phyloP scores from a whole-genome alignment of 2,888 invertebrate species.

The Conus canariensis region DNA sequence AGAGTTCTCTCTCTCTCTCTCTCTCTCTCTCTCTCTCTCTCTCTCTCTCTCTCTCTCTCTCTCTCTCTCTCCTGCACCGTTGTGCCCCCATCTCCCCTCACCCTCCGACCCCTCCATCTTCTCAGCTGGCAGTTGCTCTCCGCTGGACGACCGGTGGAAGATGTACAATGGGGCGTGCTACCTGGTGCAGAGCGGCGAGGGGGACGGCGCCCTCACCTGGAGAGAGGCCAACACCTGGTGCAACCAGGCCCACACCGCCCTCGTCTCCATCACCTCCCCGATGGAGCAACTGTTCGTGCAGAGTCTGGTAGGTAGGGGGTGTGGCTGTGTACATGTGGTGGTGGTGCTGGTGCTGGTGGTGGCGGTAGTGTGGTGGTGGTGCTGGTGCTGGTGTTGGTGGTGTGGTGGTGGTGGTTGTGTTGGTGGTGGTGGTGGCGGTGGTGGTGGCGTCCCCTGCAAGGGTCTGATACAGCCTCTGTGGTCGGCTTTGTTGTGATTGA shows the following conservation, averaged over 20 bases:
- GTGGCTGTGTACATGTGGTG: neutral
- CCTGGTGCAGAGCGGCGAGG: slow-evolving; percentile 34
- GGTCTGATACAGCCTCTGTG: no score
- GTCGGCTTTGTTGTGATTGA: no score
- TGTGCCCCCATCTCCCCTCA: neutral
- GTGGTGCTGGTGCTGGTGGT: neutral
- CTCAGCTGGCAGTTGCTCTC: slow-evolving; percentile 43
- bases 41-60: slow-evolving; percentile 14
- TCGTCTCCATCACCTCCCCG: slow-evolving; percentile 58
- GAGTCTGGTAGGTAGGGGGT: slow-evolving; percentile 48
- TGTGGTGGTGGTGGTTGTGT: neutral
- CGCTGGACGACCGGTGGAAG: slow-evolving; percentile 41
- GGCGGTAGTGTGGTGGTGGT: neutral
- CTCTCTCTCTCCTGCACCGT: neutral
- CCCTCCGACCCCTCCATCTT: neutral
- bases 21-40: neutral
- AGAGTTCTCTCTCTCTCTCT: no score
- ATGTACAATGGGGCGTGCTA: slow-evolving; percentile 46
- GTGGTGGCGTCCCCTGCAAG: no score
- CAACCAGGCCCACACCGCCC: slow-evolving; percentile 56
- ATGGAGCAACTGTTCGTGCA: slow-evolving; percentile 62
- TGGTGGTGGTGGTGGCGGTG: no score
- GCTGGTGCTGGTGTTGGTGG: neutral
- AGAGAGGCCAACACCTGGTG: slow-evolving; percentile 56
- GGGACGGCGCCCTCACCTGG: slow-evolving; percentile 46